Conservation (phyloP, 2,888 invertebrate species). For the Anthrax anthrax region DNA sequence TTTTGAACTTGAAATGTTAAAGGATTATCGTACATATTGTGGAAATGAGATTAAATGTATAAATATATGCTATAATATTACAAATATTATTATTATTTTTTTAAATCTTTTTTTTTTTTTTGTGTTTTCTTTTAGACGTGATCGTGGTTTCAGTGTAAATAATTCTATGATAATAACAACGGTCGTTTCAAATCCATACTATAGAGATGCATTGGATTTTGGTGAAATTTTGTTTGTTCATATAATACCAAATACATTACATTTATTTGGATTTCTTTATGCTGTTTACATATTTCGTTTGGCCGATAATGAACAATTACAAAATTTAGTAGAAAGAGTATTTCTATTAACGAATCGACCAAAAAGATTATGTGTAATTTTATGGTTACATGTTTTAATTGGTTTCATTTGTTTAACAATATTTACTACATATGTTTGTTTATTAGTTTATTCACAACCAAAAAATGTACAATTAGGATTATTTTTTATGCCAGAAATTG, state of each 20-base stretch:
- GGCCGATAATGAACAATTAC: conserved; percentile 67
- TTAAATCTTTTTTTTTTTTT: not conserved
- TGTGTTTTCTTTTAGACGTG: conserved; percentile 17
- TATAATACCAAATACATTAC: conserved; percentile 55
- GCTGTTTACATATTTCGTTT: conserved; percentile 59
- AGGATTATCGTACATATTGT: too few relatives aligned
- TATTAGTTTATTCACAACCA: conserved; percentile 15
- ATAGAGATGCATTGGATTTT: conserved; percentile 32
- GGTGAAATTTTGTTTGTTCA: conserved; percentile 59
- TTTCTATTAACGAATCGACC: conserved; percentile 60
- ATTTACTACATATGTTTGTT: conserved; percentile 47
- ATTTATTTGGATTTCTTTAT: conserved; percentile 57
- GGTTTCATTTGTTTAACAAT: conserved; percentile 57
- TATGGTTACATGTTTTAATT: conserved; percentile 58
- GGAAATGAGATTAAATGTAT: too few relatives aligned
- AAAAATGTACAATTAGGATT: conserved; percentile 5
- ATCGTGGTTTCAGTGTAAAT: conserved; percentile 22
- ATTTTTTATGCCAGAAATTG: conserved; percentile 4
- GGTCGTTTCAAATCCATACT: not conserved
- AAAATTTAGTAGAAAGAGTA: conserved; percentile 69
- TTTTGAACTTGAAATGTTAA: too few relatives aligned
- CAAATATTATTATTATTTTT: too few relatives aligned
- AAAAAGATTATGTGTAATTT: conserved; percentile 48
- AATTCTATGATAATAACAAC: not conserved
- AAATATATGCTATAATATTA: too few relatives aligned